phyloP scores from a whole-genome alignment of 2,113 vertebrate genomes.

The Dicaeum eximium region DNA sequence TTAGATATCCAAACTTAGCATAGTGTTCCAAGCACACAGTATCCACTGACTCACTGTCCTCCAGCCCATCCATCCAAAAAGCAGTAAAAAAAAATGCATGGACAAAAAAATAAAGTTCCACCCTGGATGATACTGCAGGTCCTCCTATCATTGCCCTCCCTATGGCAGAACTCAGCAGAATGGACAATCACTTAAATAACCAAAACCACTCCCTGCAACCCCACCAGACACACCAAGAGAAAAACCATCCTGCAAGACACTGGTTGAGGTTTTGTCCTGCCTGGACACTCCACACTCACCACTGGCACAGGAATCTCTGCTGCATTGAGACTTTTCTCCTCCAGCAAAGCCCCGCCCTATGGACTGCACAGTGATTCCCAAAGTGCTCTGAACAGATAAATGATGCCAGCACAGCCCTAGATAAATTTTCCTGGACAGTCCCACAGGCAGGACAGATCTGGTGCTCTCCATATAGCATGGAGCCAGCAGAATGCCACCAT shows the following conservation, averaged over 20 bases:
- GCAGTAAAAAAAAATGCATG: not conserved
- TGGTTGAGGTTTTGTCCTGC: not conserved
- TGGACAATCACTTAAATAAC: not conserved
- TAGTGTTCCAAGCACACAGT: not conserved
- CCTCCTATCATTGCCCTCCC: not conserved
- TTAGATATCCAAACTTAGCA: not conserved
- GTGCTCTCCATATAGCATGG: not conserved
- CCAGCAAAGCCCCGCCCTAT: not conserved
- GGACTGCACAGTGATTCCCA: not conserved
- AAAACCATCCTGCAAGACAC: not conserved
- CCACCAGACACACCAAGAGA: not conserved
- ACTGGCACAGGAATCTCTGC: not conserved
- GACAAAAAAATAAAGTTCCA: not conserved
- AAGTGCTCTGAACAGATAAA: not conserved
- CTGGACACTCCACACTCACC: not conserved
- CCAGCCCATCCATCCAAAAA: not conserved
- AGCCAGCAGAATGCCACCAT: not conserved
- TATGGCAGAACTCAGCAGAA: not conserved
- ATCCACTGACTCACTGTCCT: not conserved
- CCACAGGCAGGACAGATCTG: not conserved
- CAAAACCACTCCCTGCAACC: not conserved
- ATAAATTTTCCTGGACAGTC: not conserved
- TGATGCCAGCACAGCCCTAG: not conserved
- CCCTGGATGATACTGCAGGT: not conserved
- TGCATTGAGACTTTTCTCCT: not conserved